Conservation (phyloP, 2,888 invertebrate genomes). For the Philonicus albiceps region DNA sequence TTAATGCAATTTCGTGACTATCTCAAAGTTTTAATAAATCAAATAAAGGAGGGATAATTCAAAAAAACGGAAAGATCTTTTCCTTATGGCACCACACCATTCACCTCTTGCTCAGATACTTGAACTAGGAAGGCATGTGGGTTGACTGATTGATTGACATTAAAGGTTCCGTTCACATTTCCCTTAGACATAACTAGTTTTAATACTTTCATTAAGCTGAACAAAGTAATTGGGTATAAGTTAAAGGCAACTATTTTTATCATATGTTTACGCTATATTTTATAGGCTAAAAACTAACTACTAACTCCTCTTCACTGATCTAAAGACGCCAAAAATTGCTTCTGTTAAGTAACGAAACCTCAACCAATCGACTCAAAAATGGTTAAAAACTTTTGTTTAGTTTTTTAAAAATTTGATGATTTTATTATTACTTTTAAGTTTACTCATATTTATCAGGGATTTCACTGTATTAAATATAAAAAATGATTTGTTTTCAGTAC, state of each 20-base stretch:
- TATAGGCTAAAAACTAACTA: too few relatives aligned
- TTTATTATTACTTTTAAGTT: too few relatives aligned
- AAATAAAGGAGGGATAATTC: not conserved
- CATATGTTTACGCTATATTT: too few relatives aligned
- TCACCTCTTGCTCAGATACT: not conserved
- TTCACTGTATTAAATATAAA: too few relatives aligned
- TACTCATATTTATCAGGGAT: too few relatives aligned
- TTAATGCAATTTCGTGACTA: not conserved
- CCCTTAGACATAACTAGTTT: not conserved
- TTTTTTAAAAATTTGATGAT: too few relatives aligned
- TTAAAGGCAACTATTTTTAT: not conserved
- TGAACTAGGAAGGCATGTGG: not conserved
- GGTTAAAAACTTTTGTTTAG: too few relatives aligned
- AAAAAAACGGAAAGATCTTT: not conserved
- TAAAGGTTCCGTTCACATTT: not conserved
- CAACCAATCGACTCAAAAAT: too few relatives aligned
- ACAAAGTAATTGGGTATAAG: not conserved
- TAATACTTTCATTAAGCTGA: not conserved
- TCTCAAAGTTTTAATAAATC: not conserved
- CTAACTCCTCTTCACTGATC: too few relatives aligned
- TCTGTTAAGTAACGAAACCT: too few relatives aligned
- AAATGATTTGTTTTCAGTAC: too few relatives aligned
- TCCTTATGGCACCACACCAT: not conserved
- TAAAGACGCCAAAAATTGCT: too few relatives aligned
- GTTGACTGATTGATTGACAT: not conserved